These are phyloP conservation scores for Chaetura pelagica DNA, from an alignment of 2,113 vertebrate species.

Conservation along the genomic window DNA sequence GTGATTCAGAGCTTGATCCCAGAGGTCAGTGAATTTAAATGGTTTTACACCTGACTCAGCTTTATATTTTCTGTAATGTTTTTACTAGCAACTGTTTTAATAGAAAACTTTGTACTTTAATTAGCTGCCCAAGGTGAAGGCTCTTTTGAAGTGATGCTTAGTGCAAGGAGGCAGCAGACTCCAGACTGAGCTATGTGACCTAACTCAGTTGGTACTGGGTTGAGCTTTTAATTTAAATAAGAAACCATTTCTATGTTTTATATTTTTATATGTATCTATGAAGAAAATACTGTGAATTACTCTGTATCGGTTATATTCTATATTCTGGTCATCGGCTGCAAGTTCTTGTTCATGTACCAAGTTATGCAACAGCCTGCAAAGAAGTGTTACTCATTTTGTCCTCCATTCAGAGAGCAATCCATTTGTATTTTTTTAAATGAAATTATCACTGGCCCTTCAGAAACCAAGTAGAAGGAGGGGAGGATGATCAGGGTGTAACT, in stretches of 20 bases:
- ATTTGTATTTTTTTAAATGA: background rate
- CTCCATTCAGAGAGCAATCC: background rate
- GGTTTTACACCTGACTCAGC: background rate
- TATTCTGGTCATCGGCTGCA: background rate
- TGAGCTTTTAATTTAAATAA: background rate
- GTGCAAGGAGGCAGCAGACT: fast-evolving
- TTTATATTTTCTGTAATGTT: background rate
- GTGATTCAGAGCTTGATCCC: background rate
- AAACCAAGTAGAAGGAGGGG: background rate
- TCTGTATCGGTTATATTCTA: background rate
- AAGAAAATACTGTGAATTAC: background rate
- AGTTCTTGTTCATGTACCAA: background rate
- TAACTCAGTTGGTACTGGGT: background rate
- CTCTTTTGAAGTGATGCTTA: background rate
- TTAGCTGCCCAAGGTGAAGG: background rate
- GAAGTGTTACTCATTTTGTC: background rate
- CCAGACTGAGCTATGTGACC: background rate
- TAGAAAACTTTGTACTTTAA: background rate
- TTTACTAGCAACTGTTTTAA: background rate
- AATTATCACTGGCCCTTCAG: background rate
- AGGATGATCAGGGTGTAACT: background rate
- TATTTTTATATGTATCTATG: background rate
- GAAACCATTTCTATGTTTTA: background rate
- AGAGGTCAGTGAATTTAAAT: background rate
- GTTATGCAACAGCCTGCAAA: background rate